Evolutionary conservation across 2,888 invertebrate species (phyloP), one percentile per base, ranked within the genome.

Genomic region (Erebia palarica): DNA sequence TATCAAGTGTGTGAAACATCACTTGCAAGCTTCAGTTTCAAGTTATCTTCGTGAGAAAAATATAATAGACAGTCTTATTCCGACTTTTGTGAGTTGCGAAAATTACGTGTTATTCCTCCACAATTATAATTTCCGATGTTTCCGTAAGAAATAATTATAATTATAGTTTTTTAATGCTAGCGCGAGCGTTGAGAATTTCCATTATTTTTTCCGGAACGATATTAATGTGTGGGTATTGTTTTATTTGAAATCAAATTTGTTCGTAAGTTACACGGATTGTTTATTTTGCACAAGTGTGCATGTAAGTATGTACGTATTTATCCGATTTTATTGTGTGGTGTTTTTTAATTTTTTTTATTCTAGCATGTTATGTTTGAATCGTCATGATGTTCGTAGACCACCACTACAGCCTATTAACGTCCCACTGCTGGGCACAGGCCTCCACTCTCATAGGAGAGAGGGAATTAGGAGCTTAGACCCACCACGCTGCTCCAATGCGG

Each of bases 1-100:
- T 67, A 67, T 21, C 18, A 57, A 65, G 36, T 71, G 61, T 73
- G 73, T 58, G 72, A 72, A 72, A 21, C 36, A 53, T 47, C 42
- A 18, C 27, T 11, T 18, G 8, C 10, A 16, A 53, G 47, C 67
- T 67, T 58, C 18, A 63, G 58, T 67, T 55, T 64, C 57, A 47
- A 57, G 57, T 68, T 64, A 67, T 72, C 27, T 21, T 11, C 53
- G 72, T 53, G 72, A 63, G 47, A 63, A 63, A 47, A 36, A 36
- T 36, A 36, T 36, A 36, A 36, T 36, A 36, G 36, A 36, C 3
- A 10, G 10, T 18, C 18, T 16, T 16, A 16, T 18, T 55, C 16
- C 8, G 18, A 55, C 18, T 55, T 55, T 18, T 55, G 55, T 55
- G 3, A 55, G 9, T 53, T 55, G 16, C 60, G 36, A 60, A 42